phyloP scores from a whole-genome alignment of 2,113 vertebrate genomes.

The Tragelaphus strepsiceros region DNA sequence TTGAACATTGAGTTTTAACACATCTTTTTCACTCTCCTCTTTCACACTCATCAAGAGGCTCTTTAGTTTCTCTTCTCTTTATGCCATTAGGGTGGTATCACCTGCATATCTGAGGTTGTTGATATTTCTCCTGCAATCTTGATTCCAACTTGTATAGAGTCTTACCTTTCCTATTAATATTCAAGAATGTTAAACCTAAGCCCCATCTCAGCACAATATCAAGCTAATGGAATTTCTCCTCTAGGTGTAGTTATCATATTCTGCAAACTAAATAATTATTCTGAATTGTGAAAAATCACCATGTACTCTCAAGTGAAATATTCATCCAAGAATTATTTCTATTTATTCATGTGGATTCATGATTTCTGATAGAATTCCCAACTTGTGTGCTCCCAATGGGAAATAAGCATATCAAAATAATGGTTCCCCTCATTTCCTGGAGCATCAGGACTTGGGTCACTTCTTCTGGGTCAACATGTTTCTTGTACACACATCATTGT shows the following conservation, averaged over 20 bases:
- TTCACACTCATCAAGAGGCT: too few relatives aligned
- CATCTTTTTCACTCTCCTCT: too few relatives aligned
- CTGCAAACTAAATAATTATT: neutral
- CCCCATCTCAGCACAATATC: neutral
- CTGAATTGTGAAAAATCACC: neutral
- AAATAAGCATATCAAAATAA: neutral
- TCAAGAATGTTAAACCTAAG: neutral
- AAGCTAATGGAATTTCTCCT: neutral
- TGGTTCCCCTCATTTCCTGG: neutral
- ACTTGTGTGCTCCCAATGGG: neutral
- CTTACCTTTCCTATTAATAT: neutral
- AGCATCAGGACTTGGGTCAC: neutral
- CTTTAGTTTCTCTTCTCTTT: too few relatives aligned
- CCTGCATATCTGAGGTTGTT: neutral
- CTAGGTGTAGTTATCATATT: neutral
- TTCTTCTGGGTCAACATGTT: fast-evolving
- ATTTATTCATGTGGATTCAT: neutral
- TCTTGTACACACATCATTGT: neutral
- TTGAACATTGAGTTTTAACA: too few relatives aligned
- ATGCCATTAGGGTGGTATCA: too few relatives aligned
- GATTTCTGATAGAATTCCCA: neutral
- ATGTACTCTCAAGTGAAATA: neutral
- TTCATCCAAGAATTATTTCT: fast-evolving
- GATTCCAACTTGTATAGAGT: neutral
- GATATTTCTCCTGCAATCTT: neutral